Conservation (phyloP, 2,888 invertebrate genomes). For the Platycheirus albimanus region DNA sequence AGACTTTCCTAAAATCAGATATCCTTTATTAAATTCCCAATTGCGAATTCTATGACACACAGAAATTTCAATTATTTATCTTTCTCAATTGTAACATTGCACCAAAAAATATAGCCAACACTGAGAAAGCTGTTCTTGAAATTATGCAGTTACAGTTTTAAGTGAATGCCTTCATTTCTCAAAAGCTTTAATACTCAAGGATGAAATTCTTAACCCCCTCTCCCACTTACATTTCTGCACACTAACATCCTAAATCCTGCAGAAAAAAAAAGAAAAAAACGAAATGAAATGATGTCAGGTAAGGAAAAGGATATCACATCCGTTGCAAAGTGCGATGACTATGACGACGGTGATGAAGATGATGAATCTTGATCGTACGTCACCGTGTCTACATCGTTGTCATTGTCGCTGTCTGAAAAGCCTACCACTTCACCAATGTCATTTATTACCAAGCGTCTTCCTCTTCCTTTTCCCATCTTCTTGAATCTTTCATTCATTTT, state of each 20-base stretch:
- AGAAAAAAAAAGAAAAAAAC: constrained; percentile 4
- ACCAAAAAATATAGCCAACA: no score
- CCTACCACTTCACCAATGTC: constrained; percentile 62
- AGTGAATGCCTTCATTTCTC: constrained; percentile 3
- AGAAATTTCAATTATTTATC: no score
- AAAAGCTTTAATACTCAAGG: not conserved
- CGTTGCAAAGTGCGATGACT: constrained; percentile 38
- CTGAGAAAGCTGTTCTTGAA: constrained; percentile 13
- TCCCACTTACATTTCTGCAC: not conserved
- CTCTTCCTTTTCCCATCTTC: constrained; percentile 17
- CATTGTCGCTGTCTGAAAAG: constrained; percentile 57
- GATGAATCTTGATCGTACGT: constrained; percentile 67
- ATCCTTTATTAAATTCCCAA: no score
- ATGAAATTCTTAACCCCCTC: not conserved
- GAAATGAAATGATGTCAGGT: constrained; percentile 42
- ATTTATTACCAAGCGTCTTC: constrained; percentile 45
- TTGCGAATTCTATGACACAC: no score
- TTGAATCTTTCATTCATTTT: constrained; percentile 9
- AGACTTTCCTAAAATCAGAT: no score
- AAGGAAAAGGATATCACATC: constrained; percentile 62
- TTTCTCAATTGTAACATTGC: no score
- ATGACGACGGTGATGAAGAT: constrained; percentile 50
- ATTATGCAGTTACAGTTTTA: constrained; percentile 1
- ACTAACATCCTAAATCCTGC: constrained; percentile 9
- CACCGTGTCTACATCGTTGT: constrained; percentile 43